Evolutionary conservation across 2,888 invertebrate species (phyloP).

Genomic region (Meandrusa payeni): DNA sequence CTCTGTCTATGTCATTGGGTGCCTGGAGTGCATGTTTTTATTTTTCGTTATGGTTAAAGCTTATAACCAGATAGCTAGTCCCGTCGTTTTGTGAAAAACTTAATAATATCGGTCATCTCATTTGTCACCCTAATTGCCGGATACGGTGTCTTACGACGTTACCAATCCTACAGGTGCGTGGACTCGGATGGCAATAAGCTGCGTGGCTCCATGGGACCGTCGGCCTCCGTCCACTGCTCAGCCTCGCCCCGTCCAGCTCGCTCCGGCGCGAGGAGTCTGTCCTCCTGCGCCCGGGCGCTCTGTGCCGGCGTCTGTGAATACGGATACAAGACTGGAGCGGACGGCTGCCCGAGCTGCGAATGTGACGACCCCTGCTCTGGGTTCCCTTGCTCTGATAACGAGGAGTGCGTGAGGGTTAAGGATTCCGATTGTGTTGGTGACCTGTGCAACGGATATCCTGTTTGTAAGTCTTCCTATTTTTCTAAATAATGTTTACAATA

Average conservation of each 20-base stretch:
- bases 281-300: slow-evolving; percentile 84
- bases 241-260: slow-evolving; percentile 52
- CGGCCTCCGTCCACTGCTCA: slow-evolving; percentile 84
- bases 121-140: too few relatives aligned
- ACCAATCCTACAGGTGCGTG: slow-evolving; percentile 84
- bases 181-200: slow-evolving; percentile 89
- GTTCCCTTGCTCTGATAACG: slow-evolving; percentile 84
- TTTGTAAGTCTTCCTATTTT: slow-evolving; percentile 79
- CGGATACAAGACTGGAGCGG: slow-evolving; percentile 85
- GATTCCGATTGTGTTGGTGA: slow-evolving; percentile 83
- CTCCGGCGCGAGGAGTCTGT: slow-evolving; percentile 74
- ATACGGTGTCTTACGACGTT: too few relatives aligned
- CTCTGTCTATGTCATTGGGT: too few relatives aligned
- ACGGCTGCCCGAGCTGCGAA: slow-evolving; percentile 91
- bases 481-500: background rate
- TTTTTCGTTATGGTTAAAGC: too few relatives aligned
- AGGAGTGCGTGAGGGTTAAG: slow-evolving; percentile 87
- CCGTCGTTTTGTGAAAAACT: too few relatives aligned
- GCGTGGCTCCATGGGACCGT: slow-evolving; percentile 89
- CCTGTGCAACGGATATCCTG: slow-evolving; percentile 88
- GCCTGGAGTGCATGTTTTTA: too few relatives aligned
- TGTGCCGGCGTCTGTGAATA: slow-evolving; percentile 93
- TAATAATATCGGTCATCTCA: too few relatives aligned
- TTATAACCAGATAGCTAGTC: too few relatives aligned
- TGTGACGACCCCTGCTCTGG: slow-evolving; percentile 93